phyloP scores from a whole-genome alignment of 2,888 invertebrate genomes.

The Kuschelorhynchus macadamiae region DNA sequence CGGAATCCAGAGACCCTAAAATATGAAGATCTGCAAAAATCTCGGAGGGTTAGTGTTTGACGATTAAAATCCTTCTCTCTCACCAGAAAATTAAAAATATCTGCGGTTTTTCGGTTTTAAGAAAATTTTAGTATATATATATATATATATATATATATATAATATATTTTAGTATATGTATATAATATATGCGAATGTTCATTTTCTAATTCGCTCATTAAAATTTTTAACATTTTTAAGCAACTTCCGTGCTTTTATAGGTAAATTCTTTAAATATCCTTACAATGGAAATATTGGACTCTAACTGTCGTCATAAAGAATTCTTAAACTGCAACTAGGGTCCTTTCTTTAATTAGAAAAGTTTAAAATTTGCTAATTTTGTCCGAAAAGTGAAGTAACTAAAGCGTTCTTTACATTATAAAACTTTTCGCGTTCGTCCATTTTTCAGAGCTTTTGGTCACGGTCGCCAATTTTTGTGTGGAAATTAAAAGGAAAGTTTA shows the following conservation, averaged over 20 bases:
- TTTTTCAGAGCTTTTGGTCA: constrained; percentile 30
- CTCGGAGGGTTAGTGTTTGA: no score
- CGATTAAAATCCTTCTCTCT: no score
- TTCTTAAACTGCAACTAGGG: constrained; percentile 29
- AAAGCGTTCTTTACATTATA: constrained; percentile 25
- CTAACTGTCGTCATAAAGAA: constrained; percentile 40
- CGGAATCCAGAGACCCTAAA: no score
- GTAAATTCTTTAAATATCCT: constrained; percentile 28
- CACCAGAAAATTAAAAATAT: no score
- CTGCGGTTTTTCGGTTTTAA: no score
- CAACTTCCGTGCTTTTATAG: constrained; percentile 12
- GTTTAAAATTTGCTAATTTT: constrained; percentile 45
- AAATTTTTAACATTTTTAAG: constrained; percentile 20
- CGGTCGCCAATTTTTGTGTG: constrained; percentile 25
- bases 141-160: no score
- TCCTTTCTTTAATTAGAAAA: constrained; percentile 42
- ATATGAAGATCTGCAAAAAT: no score
- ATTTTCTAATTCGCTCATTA: no score
- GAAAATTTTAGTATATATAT: no score
- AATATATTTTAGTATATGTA: no score
- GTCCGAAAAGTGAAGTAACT: constrained; percentile 29
- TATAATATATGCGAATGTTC: no score
- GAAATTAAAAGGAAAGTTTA: constrained; percentile 24
- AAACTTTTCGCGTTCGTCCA: constrained; percentile 24
- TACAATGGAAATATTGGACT: constrained; percentile 12